Conservation (phyloP, 1,140 invertebrate species). For the Drosophila eugracilis region DNA sequence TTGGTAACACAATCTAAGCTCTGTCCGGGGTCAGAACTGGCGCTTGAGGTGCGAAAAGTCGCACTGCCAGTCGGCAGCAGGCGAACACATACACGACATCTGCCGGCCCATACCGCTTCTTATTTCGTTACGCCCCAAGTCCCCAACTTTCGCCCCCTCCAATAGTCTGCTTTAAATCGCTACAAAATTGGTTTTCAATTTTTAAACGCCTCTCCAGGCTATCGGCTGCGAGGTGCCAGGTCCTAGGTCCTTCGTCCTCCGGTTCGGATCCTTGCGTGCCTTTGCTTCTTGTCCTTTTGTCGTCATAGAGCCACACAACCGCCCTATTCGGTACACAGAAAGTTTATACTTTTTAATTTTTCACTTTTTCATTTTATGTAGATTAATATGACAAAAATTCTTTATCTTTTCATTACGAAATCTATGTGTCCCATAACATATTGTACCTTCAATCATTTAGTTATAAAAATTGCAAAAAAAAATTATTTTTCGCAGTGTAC, state of each 20-base stretch:
- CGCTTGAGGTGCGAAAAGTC: slow-evolving; percentile 75
- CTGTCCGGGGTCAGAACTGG: slow-evolving; percentile 57
- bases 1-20: slow-evolving; percentile 82
- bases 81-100: slow-evolving; percentile 29
- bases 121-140: background rate
- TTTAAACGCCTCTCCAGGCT: slow-evolving; percentile 68
- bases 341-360: too few species aligned
- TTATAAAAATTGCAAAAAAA: too few species aligned
- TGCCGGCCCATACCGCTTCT: slow-evolving; percentile 15
- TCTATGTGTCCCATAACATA: too few species aligned
- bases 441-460: too few species aligned
- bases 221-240: slow-evolving; percentile 31
- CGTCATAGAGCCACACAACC: slow-evolving; percentile 20
- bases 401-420: too few species aligned
- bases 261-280: slow-evolving; percentile 56
- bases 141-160: slow-evolving; percentile 15
- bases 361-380: too few species aligned
- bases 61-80: slow-evolving; percentile 45
- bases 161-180: slow-evolving; percentile 68
- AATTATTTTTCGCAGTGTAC: background rate
- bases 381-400: too few species aligned
- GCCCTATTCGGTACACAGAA: slow-evolving; percentile 5
- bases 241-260: slow-evolving; percentile 29
- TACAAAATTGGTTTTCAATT: slow-evolving; percentile 82
- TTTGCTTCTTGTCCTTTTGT: slow-evolving; percentile 31